Percentiles rank a stretch among this genome's conserved stretches.
Evolutionary conservation across 2,888 invertebrate species (phyloP).

Genomic region (Coleophora deauratella): DNA sequence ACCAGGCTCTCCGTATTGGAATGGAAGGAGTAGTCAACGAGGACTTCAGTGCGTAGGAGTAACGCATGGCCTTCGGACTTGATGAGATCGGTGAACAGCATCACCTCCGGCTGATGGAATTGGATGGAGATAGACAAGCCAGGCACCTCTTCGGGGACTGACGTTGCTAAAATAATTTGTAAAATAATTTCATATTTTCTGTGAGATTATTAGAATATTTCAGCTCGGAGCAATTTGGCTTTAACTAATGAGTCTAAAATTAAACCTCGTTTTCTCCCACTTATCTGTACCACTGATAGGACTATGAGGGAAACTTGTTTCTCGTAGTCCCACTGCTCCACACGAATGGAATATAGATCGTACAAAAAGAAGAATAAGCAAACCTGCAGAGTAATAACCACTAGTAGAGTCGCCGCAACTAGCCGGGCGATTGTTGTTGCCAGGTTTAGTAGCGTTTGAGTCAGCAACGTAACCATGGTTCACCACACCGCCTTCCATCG

Average conservation of each 20-base stretch:
- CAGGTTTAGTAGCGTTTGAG: conserved; percentile 34
- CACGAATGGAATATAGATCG: too few species aligned
- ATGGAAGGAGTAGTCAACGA: conserved; percentile 81
- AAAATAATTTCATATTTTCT: not conserved
- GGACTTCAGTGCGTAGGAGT: conserved; percentile 79
- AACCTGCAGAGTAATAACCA: conserved; percentile 72
- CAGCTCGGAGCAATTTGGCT: not conserved
- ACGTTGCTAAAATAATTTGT: conserved; percentile 42
- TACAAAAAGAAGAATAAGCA: too few species aligned
- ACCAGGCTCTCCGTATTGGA: conserved; percentile 78
- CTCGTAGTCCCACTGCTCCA: too few species aligned
- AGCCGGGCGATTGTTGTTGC: conserved; percentile 48
- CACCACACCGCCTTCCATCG: conserved; percentile 78
- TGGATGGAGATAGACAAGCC: conserved; percentile 81
- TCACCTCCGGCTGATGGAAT: conserved; percentile 84
- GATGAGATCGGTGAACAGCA: conserved; percentile 80
- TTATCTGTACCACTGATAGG: too few species aligned
- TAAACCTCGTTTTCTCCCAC: too few species aligned
- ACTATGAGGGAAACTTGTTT: too few species aligned
- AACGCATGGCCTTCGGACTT: conserved; percentile 77
- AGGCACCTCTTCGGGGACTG: conserved; percentile 58
- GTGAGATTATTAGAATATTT: not conserved
- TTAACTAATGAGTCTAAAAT: too few species aligned
- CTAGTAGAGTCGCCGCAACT: conserved; percentile 74
- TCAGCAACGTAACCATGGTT: conserved; percentile 83